These are phyloP conservation scores for Sarcophaga bullata DNA, from an alignment of 1,140 invertebrate genomes.

Conservation along the genomic window DNA sequence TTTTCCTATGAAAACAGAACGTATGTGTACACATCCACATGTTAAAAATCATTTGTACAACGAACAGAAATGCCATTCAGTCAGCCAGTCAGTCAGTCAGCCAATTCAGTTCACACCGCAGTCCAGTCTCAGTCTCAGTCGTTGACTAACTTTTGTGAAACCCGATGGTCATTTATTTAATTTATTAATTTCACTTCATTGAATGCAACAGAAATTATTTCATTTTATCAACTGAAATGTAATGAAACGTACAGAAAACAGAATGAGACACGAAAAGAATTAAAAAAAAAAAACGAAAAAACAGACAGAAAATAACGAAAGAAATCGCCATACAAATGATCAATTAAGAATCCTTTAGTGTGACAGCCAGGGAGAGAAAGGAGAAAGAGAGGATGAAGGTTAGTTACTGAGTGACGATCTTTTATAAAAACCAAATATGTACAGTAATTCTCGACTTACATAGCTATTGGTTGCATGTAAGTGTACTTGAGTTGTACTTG, in stretches of 20 bases:
- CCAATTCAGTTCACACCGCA: too few species aligned
- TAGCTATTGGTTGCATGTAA: neutral
- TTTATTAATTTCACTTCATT: slow-evolving; percentile 15
- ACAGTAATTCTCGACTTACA: neutral
- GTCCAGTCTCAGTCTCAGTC: too few species aligned
- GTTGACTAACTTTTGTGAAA: neutral
- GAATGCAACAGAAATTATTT: slow-evolving; percentile 4
- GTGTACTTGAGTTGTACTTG: too few species aligned
- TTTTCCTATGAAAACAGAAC: too few species aligned
- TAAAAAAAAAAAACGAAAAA: too few species aligned
- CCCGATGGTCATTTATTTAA: neutral
- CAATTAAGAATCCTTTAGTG: neutral
- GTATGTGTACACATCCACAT: too few species aligned
- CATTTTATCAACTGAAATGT: neutral
- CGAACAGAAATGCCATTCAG: too few species aligned
- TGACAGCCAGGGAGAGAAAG: neutral
- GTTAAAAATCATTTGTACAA: too few species aligned
- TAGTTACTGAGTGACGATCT: neutral
- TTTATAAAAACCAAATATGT: neutral
- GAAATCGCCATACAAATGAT: neutral
- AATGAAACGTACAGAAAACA: neutral
- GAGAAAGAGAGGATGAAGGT: too few species aligned
- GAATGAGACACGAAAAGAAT: too few species aligned
- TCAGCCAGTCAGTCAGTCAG: too few species aligned
- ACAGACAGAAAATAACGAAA: neutral